Base-by-base conservation (phyloP, 1,140 invertebrate genomes). In the Zaprionus lachaisei region DNA sequence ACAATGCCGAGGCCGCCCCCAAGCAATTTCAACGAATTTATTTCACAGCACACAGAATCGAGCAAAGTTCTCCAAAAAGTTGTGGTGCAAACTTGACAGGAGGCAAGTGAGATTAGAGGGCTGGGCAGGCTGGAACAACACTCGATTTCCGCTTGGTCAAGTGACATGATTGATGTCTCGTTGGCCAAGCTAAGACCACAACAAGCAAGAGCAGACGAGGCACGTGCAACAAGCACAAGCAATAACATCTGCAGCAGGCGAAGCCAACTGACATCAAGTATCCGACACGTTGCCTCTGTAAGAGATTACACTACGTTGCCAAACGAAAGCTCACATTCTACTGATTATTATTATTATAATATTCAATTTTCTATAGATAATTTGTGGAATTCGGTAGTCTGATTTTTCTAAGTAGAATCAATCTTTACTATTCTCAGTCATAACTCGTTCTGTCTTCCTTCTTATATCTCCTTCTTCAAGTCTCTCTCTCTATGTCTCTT, bases 131-230 rank as follows among this genome's bases (percentile, higher is more conserved):
- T 54, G 66, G 26, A 71, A 71, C 68, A 77, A 79, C 62, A 89
- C 75, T 81, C 81, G 79, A 89, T 90, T 89, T 89, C 84, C 85
- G 84, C 86, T 85, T 76, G 84, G 81, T 80, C 85, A 85, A 89
- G 79, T 89, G 79, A 79, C 84, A 89, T 89, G 84, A 89, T 89
- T 89, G 84, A 89, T 89, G 84, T 65, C 58, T 62, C 28, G 34
- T 37, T 60, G 60, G 24, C n/a, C 20, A 41, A 22, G n/a, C 24
- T 20, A 20, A 12, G n/a, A 7, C 55, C 15, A 51, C 62, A 64
- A 72, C 54, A 28, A 72, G 67, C 57, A 62, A 44, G 44, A 67
- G 9, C 14, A 67, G 15, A 47, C 17, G 4, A 12, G 34, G 22
- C 20, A 70, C 22, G 41, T 28, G 41, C 41, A 17, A 17, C 44